Evolutionary conservation across 2,888 invertebrate genomes (phyloP).

Genomic region (Ctenicera cuprea): DNA sequence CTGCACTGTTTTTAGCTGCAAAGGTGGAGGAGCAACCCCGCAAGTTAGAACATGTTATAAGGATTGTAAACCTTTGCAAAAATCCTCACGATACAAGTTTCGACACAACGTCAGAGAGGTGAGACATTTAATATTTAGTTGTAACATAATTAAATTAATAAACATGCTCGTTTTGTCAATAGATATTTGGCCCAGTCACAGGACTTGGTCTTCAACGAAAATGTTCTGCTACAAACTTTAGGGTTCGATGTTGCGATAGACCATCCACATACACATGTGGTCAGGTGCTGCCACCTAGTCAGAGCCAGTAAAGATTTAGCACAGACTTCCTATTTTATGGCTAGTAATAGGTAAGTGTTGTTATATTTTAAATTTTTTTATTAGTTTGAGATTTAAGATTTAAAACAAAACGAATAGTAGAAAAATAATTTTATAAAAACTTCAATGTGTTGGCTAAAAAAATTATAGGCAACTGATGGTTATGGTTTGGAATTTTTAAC

Average conservation of each 20-base stretch:
- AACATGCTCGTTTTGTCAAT: conserved; percentile 43
- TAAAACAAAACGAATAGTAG: no score
- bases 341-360: conserved; percentile 89
- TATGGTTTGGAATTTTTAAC: no score
- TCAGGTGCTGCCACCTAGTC: conserved; percentile 96
- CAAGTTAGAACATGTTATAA: conserved; percentile 97
- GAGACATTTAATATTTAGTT: conserved; percentile 63
- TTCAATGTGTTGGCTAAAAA: no score
- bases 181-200: conserved; percentile 86
- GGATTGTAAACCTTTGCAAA: conserved; percentile 92
- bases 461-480: no score
- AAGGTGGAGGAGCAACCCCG: conserved; percentile 99
- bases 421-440: no score
- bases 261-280: conserved; percentile 98
- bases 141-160: not conserved
- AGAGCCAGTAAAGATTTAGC: conserved; percentile 97
- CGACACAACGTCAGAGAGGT: conserved; percentile 85
- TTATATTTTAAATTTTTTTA: no score
- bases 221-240: conserved; percentile 95
- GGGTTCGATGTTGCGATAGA: conserved; percentile 99
- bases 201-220: conserved; percentile 97
- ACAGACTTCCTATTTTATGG: conserved; percentile 99
- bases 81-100: conserved; percentile 80
- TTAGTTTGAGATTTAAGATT: no score
- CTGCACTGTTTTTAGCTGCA: conserved; percentile 96